Base-by-base conservation (phyloP, 64 coral and sea anemone genomes). In the Pachyseris speciosa region DNA sequence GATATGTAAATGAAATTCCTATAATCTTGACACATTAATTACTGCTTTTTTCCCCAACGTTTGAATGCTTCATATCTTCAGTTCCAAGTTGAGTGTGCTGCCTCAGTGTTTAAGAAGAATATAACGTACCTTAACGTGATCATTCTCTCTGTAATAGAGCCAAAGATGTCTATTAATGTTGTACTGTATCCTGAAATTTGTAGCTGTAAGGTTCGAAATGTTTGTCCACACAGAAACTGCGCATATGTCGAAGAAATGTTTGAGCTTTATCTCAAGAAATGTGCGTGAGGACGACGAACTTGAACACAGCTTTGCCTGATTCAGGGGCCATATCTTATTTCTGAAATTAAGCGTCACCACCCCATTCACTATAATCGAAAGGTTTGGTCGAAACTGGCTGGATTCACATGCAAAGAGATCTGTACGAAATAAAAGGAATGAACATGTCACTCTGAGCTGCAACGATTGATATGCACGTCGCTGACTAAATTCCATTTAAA, bases 161-260 rank as follows among this genome's bases (percentile, higher is more conserved):
- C 69, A 17, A 19, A 73, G 24, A 19, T 17, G 19, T 43, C 17
- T 40, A 25, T 20, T 24, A 40, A 20, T n/a, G 7, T 15, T 22
- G 22, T 42, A 22, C 25, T 43, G 37, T 22, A 73, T 73, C 38
- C 20, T 41, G 69, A 73, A 43, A 7, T 41, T 73, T 73, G 69
- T 4, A 11, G 22, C 31, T 69, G 67, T 34, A 66, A 29, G 63
- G 9, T 28, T 66, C 30, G 63, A 66, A 66, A 11, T 73, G 17
- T 45, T 41, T n/a, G 22, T 73, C 69, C 69, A 73, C n/a, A 20
- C 33, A n/a, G 39, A 37, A 5, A 73, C 17, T 40, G 69, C 37
- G 22, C 69, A 73, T 22, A 73, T 33, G 22, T 73, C 69, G 38
- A 43, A 73, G 37, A 73, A 41, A 73, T 73, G 20, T 26, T 73